These are phyloP conservation scores for Hemicordylus capensis DNA, from an alignment of 2,113 vertebrate species.

Conservation along the genomic window DNA sequence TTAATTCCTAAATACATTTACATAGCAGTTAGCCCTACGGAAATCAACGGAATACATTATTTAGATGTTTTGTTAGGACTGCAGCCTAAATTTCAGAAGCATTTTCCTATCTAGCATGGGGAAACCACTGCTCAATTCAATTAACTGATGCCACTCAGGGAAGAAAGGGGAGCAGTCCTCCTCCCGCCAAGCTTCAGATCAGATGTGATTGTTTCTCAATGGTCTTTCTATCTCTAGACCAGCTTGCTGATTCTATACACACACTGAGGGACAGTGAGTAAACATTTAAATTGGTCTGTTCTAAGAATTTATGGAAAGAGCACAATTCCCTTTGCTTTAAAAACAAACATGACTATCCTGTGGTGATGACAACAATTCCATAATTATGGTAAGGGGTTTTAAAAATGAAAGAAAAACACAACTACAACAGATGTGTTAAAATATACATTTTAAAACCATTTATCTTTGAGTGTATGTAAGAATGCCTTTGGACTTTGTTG, in stretches of 20 bases:
- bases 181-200: background rate
- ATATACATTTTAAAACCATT: background rate
- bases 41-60: background rate
- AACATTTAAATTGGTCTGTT: background rate
- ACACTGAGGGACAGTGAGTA: background rate
- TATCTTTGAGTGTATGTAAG: background rate
- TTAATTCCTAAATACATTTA: background rate
- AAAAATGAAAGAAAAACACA: constrained; percentile 2
- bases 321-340: background rate
- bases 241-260: background rate
- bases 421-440: background rate
- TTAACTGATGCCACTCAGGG: background rate
- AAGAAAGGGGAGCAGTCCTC: background rate
- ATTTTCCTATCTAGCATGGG: background rate
- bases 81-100: background rate
- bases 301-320: background rate
- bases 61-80: background rate
- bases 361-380: background rate
- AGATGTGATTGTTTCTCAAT: background rate
- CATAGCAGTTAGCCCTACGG: background rate
- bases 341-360: background rate
- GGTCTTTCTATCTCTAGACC: background rate
- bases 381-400: background rate
- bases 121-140: too few species aligned
- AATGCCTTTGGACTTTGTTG: background rate